Base-by-base conservation (phyloP, 2,888 invertebrate genomes). In the Eremobia ochroleuca region DNA sequence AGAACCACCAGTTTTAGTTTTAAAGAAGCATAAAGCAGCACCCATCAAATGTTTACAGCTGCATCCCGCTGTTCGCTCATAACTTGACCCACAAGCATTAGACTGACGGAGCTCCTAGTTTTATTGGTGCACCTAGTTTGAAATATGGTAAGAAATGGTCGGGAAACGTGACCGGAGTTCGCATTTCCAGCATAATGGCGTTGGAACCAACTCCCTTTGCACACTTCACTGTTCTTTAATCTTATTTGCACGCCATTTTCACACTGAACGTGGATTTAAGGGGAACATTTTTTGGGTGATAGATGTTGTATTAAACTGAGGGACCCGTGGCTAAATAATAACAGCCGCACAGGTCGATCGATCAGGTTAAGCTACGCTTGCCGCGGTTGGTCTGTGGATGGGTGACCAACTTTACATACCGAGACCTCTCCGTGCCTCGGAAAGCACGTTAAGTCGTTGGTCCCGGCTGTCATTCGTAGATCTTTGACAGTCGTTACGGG, bases 131-230 rank as follows among this genome's bases (percentile, higher is more conserved):
- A 94, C 87, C 92, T 89, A 89, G 87, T 91, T 91, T 92, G 92
- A 93, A 94, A 93, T 94, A 94, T 94, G 91, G 91, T 92, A 92
- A 92, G 92, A 90, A 93, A 93, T 90, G 90, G 90, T 75, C 85
- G 85, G 85, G 81, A 85, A 87, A 92, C 95, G 94, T 95, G 94
- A 92, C 91, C 85, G 76, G 94, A 92, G 92, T 94, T 85, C 88
- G 83, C 83, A 89, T 85, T 82, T 77, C 78, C 76, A 81, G 79
- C 76, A 85, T 91, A 89, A 88, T 88, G 79, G 83, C 79, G 84
- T 86, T 76, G 80, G 87, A 74, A 83, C 81, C 78, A 74, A 85
- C 76, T 84, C 77, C 80, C 83, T 83, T 76, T 79, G 77, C 73
- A 76, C 75, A 73, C 79, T 82, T 79, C 52, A 83, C 73, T 82